Base-by-base conservation (phyloP, 2,797 vertebrate species). In the Coccyzus lansbergi region DNA sequence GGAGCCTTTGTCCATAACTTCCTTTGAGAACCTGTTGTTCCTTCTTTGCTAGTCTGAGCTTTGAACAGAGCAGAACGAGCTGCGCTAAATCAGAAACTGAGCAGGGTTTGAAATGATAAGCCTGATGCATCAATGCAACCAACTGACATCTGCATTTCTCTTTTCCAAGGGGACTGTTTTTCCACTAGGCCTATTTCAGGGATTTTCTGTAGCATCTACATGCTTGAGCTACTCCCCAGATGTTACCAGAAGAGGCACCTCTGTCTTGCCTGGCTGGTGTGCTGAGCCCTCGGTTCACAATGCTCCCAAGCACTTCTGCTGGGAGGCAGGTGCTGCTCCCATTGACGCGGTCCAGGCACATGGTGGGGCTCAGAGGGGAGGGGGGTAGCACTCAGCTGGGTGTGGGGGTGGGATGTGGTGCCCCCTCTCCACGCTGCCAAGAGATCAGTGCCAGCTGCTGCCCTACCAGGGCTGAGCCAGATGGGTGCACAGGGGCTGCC, bases 371-470 rank as follows among this genome's bases (percentile, higher is more conserved):
- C 10, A 2, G 16, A 17, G 18, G 0, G 24, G 20, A 64, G 24
- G 18, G 1, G n/a, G 60, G 79, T 24, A 36, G 52, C n/a, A 24
- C 33, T 31, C 55, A 11, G 14, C 20, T 2, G 28, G 42, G 9
- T 22, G 17, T 0, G 0, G 9, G 2, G 42, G 8, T 11, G 20
- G 29, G 51, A 60, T 0, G 0, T 4, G 1, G 26, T 34, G 49
- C 16, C 21, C 9, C 10, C 34, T 7, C 10, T 10, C 6, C 6
- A 3, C 7, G 8, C 3, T 0, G 17, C 49, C 2, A 4, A 44
- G 51, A 2, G 2, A 26, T 36, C 0, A 0, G 29, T 44, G 38
- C 24, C 0, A 0, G 59, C 28, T 15, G 4, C 2, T 0, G 33
- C 65, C 56, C 52, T 48, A 56, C n/a, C 64, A 7, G 33, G 78